Evolutionary conservation across 2,888 invertebrate genomes (phyloP).

Genomic region (Macrophya alboannulata): DNA sequence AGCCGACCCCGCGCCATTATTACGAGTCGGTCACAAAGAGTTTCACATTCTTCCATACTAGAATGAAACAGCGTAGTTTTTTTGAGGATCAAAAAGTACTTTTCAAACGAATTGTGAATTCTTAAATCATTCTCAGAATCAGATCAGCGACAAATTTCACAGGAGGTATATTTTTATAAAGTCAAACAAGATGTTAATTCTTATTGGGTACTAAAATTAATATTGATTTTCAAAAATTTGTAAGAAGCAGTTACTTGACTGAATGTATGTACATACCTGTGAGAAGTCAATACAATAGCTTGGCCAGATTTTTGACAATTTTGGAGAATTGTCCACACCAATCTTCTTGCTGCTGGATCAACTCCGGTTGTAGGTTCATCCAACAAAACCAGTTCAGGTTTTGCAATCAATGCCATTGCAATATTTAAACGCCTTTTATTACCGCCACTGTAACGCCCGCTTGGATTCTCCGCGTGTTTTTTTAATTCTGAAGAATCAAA

Average conservation of each 20-base stretch:
- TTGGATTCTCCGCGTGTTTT: neutral
- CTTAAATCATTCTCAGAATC: neutral
- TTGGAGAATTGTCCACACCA: slow-evolving; percentile 29
- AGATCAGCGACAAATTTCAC: neutral
- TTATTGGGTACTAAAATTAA: neutral
- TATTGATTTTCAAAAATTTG: neutral
- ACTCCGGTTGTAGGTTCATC: slow-evolving; percentile 47
- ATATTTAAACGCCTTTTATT: slow-evolving; percentile 33
- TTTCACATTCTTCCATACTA: slow-evolving; percentile 95
- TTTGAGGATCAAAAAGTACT: neutral
- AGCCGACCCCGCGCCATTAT: slow-evolving; percentile 89
- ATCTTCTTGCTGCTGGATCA: slow-evolving; percentile 20
- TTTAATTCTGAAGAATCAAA: slow-evolving; percentile 3
- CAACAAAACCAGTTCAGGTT: slow-evolving; percentile 23
- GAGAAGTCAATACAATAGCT: slow-evolving; percentile 37
- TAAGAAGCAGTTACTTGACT: neutral
- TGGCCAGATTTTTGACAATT: slow-evolving; percentile 42
- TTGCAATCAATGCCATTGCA: slow-evolving; percentile 36
- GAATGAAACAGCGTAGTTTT: slow-evolving; percentile 58
- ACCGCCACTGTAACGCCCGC: slow-evolving; percentile 35
- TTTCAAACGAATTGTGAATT: neutral
- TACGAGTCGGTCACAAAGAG: slow-evolving; percentile 88
- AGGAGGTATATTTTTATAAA: no score
- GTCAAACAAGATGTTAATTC: neutral
- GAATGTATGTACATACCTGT: slow-evolving; percentile 30